A percentile compares a stretch with the other conserved stretches of the same genome.
Conservation (phyloP, 1,140 invertebrate genomes). For the Leptonema lineaticorne region DNA sequence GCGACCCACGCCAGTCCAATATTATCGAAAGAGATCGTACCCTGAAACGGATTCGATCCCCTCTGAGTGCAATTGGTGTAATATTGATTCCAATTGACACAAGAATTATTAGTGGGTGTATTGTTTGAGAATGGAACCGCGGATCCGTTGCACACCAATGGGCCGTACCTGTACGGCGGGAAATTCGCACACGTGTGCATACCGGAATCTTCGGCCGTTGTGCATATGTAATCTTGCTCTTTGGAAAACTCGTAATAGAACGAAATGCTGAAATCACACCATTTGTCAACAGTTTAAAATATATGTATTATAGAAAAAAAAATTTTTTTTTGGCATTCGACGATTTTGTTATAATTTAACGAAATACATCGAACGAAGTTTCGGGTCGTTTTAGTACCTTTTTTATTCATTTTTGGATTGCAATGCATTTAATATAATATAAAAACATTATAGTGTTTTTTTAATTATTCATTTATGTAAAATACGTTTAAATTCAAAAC, state of each 20-base stretch:
- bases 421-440: no score
- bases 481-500: no score
- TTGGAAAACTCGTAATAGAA: constrained; percentile 80
- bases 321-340: no score
- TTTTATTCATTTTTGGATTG: no score
- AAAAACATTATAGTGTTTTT: no score
- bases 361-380: no score
- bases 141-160: constrained; percentile 66
- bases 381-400: no score
- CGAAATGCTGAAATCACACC: constrained; percentile 57
- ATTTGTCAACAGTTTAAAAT: no score
- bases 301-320: no score
- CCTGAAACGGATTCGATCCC: constrained; percentile 97
- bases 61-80: constrained; percentile 92
- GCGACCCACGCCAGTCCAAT: constrained; percentile 99
- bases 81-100: constrained; percentile 99
- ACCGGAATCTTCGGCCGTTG: constrained; percentile 87
- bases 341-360: no score
- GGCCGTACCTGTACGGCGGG: constrained; percentile 74
- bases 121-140: constrained; percentile 56
- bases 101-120: constrained; percentile 65
- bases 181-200: constrained; percentile 91
- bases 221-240: constrained; percentile 98
- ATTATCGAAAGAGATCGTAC: constrained; percentile 99
- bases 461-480: no score